Percentiles rank a stretch among this genome's conserved stretches.
phyloP scores from a whole-genome alignment of 2,888 invertebrate species.

The Mechanitis mazaeus region DNA sequence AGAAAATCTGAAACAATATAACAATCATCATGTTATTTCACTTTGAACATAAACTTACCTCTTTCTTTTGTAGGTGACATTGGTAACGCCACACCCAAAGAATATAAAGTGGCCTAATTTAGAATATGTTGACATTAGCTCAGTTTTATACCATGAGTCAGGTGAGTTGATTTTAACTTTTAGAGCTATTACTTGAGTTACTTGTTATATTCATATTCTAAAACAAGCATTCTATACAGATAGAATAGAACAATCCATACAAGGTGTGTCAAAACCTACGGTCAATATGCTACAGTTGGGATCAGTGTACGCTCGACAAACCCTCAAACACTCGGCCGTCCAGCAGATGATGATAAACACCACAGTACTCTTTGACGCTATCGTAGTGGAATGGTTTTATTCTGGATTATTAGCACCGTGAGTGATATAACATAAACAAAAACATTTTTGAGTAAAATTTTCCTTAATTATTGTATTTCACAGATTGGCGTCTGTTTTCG shows the following conservation, averaged over 20 bases:
- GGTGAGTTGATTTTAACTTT: conserved; percentile 8
- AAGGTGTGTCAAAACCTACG: conserved; percentile 23
- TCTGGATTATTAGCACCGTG: conserved; percentile 51
- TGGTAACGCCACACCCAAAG: conserved; percentile 41
- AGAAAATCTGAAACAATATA: neutral
- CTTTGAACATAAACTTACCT: neutral
- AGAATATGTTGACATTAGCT: conserved; percentile 39
- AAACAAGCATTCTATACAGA: neutral
- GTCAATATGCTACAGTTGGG: conserved; percentile 37
- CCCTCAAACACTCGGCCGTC: conserved; percentile 40
- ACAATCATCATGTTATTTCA: neutral
- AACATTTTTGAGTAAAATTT: no score
- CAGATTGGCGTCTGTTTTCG: conserved; percentile 45
- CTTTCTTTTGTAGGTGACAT: conserved; percentile 42
- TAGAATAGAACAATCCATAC: neutral
- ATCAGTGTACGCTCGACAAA: conserved; percentile 32
- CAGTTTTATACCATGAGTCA: conserved; percentile 19
- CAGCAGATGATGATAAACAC: conserved; percentile 40
- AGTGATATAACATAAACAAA: conserved; percentile 28
- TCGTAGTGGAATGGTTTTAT: conserved; percentile 51
- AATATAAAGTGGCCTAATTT: conserved; percentile 32
- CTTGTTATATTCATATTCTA: no score
- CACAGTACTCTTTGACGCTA: conserved; percentile 38
- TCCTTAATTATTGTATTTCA: neutral
- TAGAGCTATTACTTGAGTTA: neutral